These are phyloP conservation scores for Stratiomys singularior DNA, from an alignment of 2,888 invertebrate species.

Conservation along the genomic window DNA sequence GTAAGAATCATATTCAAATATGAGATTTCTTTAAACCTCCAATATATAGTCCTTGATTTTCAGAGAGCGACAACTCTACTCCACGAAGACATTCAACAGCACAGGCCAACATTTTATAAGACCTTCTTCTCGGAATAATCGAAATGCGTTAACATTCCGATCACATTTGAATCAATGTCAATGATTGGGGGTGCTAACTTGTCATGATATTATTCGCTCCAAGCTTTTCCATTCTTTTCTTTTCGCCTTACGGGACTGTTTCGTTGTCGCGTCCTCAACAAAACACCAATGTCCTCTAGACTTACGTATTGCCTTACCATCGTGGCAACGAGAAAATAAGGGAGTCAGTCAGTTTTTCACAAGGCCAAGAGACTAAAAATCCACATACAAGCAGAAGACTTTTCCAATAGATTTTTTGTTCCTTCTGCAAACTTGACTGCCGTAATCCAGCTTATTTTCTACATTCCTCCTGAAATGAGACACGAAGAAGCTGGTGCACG, in stretches of 20 bases:
- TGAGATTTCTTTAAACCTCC: no score
- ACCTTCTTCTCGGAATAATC: neutral
- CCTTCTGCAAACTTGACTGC: neutral
- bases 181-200: slow-evolving; percentile 27
- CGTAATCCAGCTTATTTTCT: slow-evolving; percentile 17
- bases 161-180: slow-evolving; percentile 30
- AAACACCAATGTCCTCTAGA: neutral
- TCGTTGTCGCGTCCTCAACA: neutral
- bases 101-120: neutral
- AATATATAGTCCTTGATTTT: neutral
- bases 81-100: neutral
- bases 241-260: neutral
- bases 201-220: slow-evolving; percentile 22
- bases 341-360: neutral
- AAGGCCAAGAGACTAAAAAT: neutral
- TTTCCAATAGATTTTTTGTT: neutral
- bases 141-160: slow-evolving; percentile 26
- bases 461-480: neutral
- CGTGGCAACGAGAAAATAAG: neutral
- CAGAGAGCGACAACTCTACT: neutral
- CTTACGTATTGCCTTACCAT: no score
- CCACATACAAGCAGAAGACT: neutral
- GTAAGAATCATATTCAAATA: no score
- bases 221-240: slow-evolving; percentile 1
- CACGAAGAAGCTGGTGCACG: neutral